Evolutionary conservation across 2,113 vertebrate species (phyloP).

Genomic region (Phalacrocorax pelagicus): DNA sequence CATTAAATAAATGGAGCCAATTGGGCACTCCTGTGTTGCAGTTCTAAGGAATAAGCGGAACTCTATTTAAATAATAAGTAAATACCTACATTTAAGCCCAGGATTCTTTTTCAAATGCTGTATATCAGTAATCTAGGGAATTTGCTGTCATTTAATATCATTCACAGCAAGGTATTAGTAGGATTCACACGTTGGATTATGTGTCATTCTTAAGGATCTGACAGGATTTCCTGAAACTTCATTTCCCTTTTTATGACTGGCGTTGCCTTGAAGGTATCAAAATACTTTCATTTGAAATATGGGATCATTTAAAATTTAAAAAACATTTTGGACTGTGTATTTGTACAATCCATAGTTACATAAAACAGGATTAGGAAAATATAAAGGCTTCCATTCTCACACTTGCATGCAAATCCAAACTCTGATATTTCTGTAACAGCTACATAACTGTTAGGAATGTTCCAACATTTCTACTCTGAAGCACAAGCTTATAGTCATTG

Average conservation of each 20-base stretch:
- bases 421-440: neutral
- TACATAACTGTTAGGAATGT: neutral
- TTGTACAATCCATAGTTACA: neutral
- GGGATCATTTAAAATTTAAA: neutral
- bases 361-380: neutral
- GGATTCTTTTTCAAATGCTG: neutral
- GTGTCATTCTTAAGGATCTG: neutral
- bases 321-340: neutral
- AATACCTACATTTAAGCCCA: neutral
- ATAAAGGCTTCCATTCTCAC: neutral
- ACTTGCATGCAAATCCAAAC: neutral
- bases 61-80: neutral
- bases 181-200: neutral
- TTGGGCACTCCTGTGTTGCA: neutral
- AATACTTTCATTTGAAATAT: neutral
- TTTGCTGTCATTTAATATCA: neutral
- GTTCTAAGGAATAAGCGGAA: neutral
- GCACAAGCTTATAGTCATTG: neutral
- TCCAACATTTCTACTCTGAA: neutral
- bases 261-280: neutral
- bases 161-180: neutral
- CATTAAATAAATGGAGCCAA: neutral
- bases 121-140: neutral
- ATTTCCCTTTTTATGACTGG: neutral
- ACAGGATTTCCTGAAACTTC: neutral